phyloP scores from a whole-genome alignment of 2,113 vertebrate species.

The Stigmatopora argus region DNA sequence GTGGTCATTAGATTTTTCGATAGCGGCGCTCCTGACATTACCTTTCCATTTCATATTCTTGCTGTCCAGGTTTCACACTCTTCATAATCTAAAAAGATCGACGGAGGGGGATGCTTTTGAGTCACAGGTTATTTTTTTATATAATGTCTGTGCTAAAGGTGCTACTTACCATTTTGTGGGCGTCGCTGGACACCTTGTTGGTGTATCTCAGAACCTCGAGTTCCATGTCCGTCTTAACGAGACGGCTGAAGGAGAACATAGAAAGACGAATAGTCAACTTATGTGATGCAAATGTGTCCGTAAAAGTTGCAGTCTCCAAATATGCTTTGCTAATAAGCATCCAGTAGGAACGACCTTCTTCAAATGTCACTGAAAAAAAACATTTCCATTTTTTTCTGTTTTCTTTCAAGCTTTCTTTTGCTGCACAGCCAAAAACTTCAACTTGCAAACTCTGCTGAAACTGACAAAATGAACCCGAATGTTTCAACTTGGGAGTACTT shows the following conservation, averaged over 20 bases:
- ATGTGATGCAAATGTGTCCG: background rate
- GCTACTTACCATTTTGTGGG: slow-evolving; percentile 85
- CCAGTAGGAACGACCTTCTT: background rate
- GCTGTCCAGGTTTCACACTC: slow-evolving; percentile 57
- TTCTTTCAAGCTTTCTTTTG: background rate
- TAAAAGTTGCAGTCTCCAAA: background rate
- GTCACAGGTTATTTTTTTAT: background rate
- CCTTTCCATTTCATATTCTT: slow-evolving; percentile 73
- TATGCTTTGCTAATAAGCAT: background rate
- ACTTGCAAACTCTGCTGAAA: background rate
- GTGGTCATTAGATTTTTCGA: background rate
- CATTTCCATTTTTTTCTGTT: no score
- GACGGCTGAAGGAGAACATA: slow-evolving; percentile 71
- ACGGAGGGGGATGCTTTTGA: background rate
- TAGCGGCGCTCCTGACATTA: slow-evolving; percentile 9
- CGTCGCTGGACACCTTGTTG: slow-evolving; percentile 93
- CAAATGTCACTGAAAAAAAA: background rate
- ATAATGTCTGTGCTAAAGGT: background rate
- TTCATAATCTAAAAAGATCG: slow-evolving; percentile 60
- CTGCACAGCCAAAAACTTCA: background rate
- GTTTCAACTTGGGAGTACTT: background rate
- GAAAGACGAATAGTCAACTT: slow-evolving; percentile 3
- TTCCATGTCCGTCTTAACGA: slow-evolving; percentile 94
- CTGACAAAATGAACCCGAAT: background rate
- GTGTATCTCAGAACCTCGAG: slow-evolving; percentile 94